Percentiles rank a stretch among this genome's conserved stretches.
These are phyloP conservation scores for Campylomormyrus numenius DNA, from an alignment of 2,113 vertebrate genomes.

Conservation along the genomic window DNA sequence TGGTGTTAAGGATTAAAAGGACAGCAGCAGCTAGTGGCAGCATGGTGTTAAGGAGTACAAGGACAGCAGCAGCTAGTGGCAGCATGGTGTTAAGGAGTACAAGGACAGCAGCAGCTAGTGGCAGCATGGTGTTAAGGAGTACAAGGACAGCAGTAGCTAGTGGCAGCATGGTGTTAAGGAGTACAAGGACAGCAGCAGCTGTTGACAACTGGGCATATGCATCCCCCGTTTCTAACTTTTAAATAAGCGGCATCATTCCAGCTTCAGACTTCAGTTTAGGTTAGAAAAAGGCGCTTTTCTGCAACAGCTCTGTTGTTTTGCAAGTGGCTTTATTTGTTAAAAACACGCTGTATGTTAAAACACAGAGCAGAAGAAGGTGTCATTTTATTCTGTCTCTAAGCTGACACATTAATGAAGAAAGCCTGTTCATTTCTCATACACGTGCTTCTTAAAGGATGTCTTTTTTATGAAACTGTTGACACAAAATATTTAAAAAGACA, in stretches of 20 bases:
- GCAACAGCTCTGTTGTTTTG: neutral
- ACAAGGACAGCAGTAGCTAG: too few species aligned
- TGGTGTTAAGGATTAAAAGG: neutral
- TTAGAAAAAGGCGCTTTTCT: slow-evolving; percentile 9
- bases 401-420: neutral
- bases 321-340: neutral
- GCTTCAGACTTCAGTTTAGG: slow-evolving; percentile 55
- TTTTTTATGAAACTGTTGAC: neutral
- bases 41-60: slow-evolving; percentile 42
- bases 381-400: neutral
- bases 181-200: too few species aligned
- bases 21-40: neutral
- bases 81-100: slow-evolving; percentile 41
- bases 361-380: neutral
- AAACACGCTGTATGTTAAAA: neutral
- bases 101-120: slow-evolving; percentile 15
- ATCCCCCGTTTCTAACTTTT: slow-evolving; percentile 36
- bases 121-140: too few species aligned
- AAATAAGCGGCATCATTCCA: slow-evolving; percentile 49
- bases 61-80: neutral
- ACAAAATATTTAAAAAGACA: neutral
- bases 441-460: neutral
- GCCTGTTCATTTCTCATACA: neutral
- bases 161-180: too few species aligned
- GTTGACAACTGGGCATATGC: neutral